phyloP scores from a whole-genome alignment of 2,113 vertebrate species.

The Ascaphus truei region DNA sequence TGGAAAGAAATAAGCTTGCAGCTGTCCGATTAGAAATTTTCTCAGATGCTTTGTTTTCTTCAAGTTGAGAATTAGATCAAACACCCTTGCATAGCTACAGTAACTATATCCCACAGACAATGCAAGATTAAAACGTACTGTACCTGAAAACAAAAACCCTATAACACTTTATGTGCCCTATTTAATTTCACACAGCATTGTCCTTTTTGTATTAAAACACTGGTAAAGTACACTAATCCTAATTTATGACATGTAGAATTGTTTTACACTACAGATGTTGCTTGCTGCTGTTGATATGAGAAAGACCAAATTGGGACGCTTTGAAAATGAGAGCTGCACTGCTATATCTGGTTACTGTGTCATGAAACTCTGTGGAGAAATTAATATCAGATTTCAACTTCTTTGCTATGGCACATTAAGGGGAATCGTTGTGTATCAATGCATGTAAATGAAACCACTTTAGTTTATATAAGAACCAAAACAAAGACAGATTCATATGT shows the following conservation, averaged over 20 bases:
- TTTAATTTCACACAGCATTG: neutral
- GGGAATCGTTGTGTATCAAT: no score
- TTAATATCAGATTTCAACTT: no score
- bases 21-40: neutral
- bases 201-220: slow-evolving; percentile 41
- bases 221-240: slow-evolving; percentile 46
- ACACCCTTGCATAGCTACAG: no score
- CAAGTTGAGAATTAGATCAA: no score
- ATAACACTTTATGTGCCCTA: neutral
- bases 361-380: no score
- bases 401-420: no score
- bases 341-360: no score
- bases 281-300: slow-evolving; percentile 21
- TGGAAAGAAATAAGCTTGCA: neutral
- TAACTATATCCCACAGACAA: neutral
- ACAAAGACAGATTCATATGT: no score
- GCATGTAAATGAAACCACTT: no score
- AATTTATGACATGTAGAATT: slow-evolving; percentile 59
- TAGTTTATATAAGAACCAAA: no score
- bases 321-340: slow-evolving; percentile 23
- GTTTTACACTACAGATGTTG: slow-evolving; percentile 39
- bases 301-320: slow-evolving; percentile 32
- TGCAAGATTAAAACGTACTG: neutral
- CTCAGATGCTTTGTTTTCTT: neutral
- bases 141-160: no score